phyloP scores from a whole-genome alignment of 2,888 invertebrate species.

The Ichneumoninae sp. region DNA sequence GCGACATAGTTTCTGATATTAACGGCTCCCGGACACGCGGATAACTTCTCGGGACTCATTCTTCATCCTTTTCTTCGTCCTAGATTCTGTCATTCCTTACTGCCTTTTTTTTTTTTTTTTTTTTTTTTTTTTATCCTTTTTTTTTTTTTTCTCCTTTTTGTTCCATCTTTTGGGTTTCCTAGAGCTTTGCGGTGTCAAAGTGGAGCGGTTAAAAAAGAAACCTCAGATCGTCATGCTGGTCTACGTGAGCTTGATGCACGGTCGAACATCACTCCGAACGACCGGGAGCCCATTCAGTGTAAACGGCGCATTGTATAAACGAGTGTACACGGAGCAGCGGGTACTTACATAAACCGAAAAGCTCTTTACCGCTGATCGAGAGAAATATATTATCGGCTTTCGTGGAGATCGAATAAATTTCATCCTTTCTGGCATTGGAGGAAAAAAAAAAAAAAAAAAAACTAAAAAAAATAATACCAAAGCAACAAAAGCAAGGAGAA shows the following conservation, averaged over 20 bases:
- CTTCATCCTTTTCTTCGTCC: constrained; percentile 6
- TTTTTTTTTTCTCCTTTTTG: too few species aligned
- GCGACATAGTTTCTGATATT: constrained; percentile 38
- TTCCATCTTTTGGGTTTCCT: too few species aligned
- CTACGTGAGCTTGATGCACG: constrained; percentile 29
- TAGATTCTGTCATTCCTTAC: constrained; percentile 25
- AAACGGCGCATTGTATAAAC: constrained; percentile 23
- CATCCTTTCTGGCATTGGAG: constrained; percentile 6
- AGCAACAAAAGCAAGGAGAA: constrained; percentile 4
- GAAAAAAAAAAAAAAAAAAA: neutral
- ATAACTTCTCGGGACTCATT: constrained; percentile 43
- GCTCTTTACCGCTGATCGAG: constrained; percentile 1
- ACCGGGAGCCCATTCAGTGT: constrained; percentile 9
- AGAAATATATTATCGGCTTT: constrained; percentile 20
- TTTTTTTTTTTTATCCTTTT: too few species aligned
- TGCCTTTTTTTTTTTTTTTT: constrained; percentile 3
- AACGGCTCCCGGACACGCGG: constrained; percentile 56
- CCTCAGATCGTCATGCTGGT: constrained; percentile 17
- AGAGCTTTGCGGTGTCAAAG: neutral
- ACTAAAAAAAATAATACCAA: neutral
- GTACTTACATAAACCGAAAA: constrained; percentile 16
- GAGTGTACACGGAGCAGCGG: neutral
- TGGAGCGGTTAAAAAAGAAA: constrained; percentile 18
- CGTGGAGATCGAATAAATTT: constrained; percentile 15
- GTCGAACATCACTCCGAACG: constrained; percentile 17